These are phyloP conservation scores for Manis javanica DNA, from an alignment of 2,797 vertebrate genomes.

Conservation along the genomic window DNA sequence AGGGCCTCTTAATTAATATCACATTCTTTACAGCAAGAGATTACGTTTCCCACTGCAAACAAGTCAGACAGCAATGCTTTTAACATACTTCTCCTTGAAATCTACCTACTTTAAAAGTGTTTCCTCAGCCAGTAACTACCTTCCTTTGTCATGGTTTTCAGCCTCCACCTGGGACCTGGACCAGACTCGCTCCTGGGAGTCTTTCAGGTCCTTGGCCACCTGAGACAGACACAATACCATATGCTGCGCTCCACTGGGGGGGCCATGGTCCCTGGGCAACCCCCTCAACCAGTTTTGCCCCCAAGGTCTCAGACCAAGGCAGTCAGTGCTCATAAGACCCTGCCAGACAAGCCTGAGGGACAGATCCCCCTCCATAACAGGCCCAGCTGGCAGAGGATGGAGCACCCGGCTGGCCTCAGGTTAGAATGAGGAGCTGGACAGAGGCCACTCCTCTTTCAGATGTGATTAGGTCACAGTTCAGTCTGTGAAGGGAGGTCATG, in stretches of 20 bases:
- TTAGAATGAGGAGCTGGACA: neutral
- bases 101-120: neutral
- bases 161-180: neutral
- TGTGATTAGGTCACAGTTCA: neutral
- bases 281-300: neutral
- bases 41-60: neutral
- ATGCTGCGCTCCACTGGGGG: neutral
- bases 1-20: neutral
- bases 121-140: neutral
- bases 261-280: neutral
- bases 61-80: neutral
- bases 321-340: neutral
- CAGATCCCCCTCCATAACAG: neutral
- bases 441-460: neutral
- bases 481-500: neutral
- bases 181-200: neutral
- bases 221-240: neutral
- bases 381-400: neutral
- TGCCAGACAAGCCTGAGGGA: neutral
- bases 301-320: neutral
- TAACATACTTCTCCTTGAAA: neutral
- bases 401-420: neutral
- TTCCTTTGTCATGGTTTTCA: neutral
- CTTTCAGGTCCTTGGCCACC: neutral
- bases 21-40: conserved; percentile 14